Base-by-base conservation (phyloP, 1,140 invertebrate species). In the Drosophila kurseongensis region DNA sequence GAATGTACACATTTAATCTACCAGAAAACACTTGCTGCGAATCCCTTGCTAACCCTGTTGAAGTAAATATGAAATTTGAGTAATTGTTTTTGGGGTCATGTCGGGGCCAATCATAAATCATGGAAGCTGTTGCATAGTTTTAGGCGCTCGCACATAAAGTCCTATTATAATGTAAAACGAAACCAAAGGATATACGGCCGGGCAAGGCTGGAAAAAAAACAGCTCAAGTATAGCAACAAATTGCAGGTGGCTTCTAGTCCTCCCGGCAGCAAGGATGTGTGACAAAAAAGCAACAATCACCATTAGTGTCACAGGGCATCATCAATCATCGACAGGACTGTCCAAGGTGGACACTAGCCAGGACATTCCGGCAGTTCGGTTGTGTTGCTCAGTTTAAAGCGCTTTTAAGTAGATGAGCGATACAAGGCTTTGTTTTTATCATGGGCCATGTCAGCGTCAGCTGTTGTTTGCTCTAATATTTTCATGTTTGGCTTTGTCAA, bases 261-360 rank as follows among this genome's bases (percentile, higher is more conserved):
- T 7, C 29, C 57, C 32, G 23, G 59, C 38, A n/a, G 7, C 47
- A 5, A 41, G 55, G 71, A 69, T 77, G 62, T 84, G 77, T 89
- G 85, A 89, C 82, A 84, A 89, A 89, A 89, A 68, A 89, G 84
- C 84, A 89, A 89, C 84, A 89, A 89, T 90, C 85, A 89, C 85
- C 84, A 89, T 89, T 89, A 89, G 80, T 89, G 84, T 89, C 84
- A 84, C 80, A 80, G 47, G 80, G 65, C 85, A 83, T 89, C 84
- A 89, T 89, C 84, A 89, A 89, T 89, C 84, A 89, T 89, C 74
- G 80, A 78, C 69, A 48, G 57, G 61, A 68, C 62, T 51, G 80
- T 61, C 83, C 82, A 69, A 72, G 83, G 65, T 75, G 69, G 80
- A 72, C 80, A 57, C 36, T 66, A 16, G 66, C 41, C 66, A 47